A percentile compares a stretch with the other conserved stretches of the same genome.
phyloP scores from a whole-genome alignment of 2,888 invertebrate genomes.

The Arrhopalites spinosus region DNA sequence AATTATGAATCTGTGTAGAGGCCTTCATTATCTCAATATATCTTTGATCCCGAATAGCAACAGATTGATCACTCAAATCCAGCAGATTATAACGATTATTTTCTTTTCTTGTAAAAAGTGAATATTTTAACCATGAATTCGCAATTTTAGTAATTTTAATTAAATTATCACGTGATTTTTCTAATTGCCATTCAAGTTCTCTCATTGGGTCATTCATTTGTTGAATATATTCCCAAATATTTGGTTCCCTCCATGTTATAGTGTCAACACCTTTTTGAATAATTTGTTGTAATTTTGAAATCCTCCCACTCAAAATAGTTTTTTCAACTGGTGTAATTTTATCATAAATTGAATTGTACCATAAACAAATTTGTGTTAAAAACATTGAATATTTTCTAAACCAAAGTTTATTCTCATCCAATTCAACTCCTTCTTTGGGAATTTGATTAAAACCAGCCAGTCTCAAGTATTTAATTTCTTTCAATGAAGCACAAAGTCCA shows the following conservation, averaged over 20 bases:
- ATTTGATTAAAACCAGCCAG: background rate
- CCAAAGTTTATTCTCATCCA: constrained; percentile 78
- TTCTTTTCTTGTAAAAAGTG: constrained; percentile 88
- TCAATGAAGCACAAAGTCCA: constrained; percentile 62
- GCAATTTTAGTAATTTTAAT: constrained; percentile 77
- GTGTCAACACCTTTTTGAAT: background rate
- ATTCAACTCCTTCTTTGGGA: constrained; percentile 72
- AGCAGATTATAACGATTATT: constrained; percentile 81
- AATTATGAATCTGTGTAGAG: constrained; percentile 71
- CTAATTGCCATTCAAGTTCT: constrained; percentile 78
- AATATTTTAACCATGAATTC: constrained; percentile 78
- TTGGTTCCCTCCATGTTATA: background rate
- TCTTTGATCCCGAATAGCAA: constrained; percentile 54
- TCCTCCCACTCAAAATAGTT: background rate
- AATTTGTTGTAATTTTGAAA: background rate
- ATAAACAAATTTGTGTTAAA: constrained; percentile 63
- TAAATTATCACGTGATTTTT: constrained; percentile 83
- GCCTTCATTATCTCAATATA: constrained; percentile 76
- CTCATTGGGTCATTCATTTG: constrained; percentile 78
- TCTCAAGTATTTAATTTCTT: constrained; percentile 25
- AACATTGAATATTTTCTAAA: constrained; percentile 79
- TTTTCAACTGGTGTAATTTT: background rate
- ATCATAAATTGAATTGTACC: constrained; percentile 74
- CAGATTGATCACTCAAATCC: constrained; percentile 75
- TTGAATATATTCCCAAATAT: constrained; percentile 79